phyloP scores from a whole-genome alignment of 2,113 vertebrate genomes.

The Rafetus swinhoei region DNA sequence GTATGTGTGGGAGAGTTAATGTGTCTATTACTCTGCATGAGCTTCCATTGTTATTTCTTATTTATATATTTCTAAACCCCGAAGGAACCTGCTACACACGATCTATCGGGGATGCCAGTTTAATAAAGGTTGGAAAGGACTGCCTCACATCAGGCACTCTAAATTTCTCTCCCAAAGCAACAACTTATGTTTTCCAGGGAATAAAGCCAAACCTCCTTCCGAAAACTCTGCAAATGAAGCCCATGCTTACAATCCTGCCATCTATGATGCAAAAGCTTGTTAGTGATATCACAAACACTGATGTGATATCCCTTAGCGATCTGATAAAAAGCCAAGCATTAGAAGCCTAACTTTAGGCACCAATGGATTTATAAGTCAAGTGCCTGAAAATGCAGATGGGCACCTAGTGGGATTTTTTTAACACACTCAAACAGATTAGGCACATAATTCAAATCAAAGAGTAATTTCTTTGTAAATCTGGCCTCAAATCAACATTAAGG shows the following conservation, averaged over 20 bases:
- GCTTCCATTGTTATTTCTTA: background rate
- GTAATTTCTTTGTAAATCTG: constrained; percentile 45
- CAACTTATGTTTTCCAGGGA: background rate
- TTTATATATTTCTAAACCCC: background rate
- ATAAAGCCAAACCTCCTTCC: constrained; percentile 57
- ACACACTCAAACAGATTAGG: background rate
- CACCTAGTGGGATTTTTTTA: background rate
- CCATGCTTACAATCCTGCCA: background rate
- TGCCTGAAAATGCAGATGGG: constrained; percentile 42
- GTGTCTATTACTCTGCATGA: background rate
- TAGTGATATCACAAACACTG: background rate
- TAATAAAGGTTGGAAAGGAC: background rate
- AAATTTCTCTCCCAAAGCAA: background rate
- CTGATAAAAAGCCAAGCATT: constrained; percentile 52
- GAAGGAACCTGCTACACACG: background rate
- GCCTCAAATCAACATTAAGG: background rate
- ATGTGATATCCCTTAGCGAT: background rate
- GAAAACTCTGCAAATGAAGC: background rate
- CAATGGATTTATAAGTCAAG: constrained; percentile 43
- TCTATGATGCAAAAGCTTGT: background rate
- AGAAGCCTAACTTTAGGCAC: constrained; percentile 21
- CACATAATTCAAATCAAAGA: background rate
- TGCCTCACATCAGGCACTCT: fast-evolving
- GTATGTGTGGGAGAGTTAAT: background rate
- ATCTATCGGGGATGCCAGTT: background rate